Base-by-base conservation (phyloP, 2,113 vertebrate genomes). In the Tympanuchus pallidicinctus region DNA sequence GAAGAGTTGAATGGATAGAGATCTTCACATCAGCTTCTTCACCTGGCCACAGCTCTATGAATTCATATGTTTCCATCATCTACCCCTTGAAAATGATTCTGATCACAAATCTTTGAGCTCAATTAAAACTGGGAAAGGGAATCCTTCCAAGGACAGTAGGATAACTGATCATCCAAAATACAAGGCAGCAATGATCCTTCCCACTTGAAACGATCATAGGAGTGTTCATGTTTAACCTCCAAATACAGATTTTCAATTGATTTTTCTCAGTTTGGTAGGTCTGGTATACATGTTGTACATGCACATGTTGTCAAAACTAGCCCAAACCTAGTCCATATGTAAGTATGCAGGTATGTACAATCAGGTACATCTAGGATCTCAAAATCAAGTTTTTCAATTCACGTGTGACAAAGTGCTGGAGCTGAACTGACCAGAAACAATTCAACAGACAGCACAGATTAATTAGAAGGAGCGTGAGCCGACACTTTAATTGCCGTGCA, bases 61-160 rank as follows among this genome's bases (percentile, higher is more conserved):
- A 86, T 43, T 28, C 8, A 36, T 2, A 3, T 14, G 7, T 11
- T 70, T 73, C 50, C 11, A 7, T 32, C 56, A 54, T 2, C 18
- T 6, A 27, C 16, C 7, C 34, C 43, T 28, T 16, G 32, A 67
- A 56, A 88, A 88, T 54, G 5, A 40, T n/a, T 56, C 1, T 0
- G 36, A 22, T 61, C 50, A 24, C 22, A 43, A 52, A 73, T 27
- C 28, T 47, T 10, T 2, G 30, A 76, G 54, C 6, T 50, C 70
- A 73, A 40, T 34, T 43, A 40, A 50, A 65, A 10, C 4, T 0
- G 24, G 54, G 40, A 19, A 69, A 71, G 24, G 32, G 4, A 59
- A 38, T 3, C 22, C 42, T 77, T 50, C 11, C 0, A 2, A 72
- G 61, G 16, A 7, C 1, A 10, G 4, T 0, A 34, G 25, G 40